phyloP scores from a whole-genome alignment of 2,888 invertebrate genomes.

The Adineta ricciae region DNA sequence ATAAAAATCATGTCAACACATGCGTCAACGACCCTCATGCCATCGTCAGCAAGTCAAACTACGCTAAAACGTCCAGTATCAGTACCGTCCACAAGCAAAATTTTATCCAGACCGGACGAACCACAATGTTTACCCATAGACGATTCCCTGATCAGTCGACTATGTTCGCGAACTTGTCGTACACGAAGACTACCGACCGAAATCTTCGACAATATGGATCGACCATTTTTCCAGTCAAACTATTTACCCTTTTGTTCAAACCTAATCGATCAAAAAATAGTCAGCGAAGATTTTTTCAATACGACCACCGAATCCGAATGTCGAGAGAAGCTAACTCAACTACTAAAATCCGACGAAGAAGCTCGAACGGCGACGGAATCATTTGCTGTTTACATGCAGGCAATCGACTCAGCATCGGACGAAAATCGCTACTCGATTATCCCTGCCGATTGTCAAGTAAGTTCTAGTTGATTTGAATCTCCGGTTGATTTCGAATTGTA shows the following conservation, averaged over 20 bases:
- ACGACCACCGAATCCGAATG: not conserved
- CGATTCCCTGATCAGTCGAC: not conserved
- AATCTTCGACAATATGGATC: not conserved
- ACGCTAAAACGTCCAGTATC: not conserved
- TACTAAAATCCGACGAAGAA: not conserved
- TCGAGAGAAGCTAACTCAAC: not conserved
- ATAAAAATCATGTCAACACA: constrained; percentile 17
- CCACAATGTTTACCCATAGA: not conserved
- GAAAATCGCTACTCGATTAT: constrained; percentile 10
- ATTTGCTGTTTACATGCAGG: not conserved
- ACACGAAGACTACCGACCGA: not conserved
- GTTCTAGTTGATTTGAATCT: not conserved
- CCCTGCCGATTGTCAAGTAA: not conserved
- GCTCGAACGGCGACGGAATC: not conserved
- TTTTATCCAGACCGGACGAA: not conserved
- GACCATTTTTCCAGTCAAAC: not conserved
- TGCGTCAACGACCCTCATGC: not conserved
- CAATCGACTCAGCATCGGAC: not conserved
- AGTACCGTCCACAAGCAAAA: not conserved
- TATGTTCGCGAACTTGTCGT: not conserved
- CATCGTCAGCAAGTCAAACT: not conserved
- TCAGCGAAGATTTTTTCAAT: not conserved
- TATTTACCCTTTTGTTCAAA: not conserved
- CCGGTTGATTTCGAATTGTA: not conserved
- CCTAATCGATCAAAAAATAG: not conserved